Base-by-base conservation (phyloP, 2,797 vertebrate genomes). In the Rhyacichthys aspro region DNA sequence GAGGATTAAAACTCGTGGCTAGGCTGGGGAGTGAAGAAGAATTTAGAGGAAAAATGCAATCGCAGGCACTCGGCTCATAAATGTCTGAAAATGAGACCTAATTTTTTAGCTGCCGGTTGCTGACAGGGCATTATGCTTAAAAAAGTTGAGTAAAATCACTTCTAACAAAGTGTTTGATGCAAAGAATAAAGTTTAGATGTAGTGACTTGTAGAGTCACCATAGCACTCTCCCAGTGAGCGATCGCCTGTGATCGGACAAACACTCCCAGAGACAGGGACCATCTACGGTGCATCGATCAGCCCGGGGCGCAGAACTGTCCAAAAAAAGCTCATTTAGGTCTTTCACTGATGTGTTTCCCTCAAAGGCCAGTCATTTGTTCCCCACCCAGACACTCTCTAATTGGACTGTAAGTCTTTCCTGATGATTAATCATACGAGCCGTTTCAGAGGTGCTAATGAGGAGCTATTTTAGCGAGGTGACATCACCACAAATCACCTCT, bases 361-460 rank as follows among this genome's bases (percentile, higher is more conserved):
- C 80, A 88, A 80, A 85, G 80, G 78, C 89, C 78, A 87, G 70
- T 86, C 82, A 89, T 87, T 83, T 73, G 67, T 81, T 82, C 78
- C 77, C 81, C 70, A 64, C 64, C 55, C 67, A 85, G 85, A 88
- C 85, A 83, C 77, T 63, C 74, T 85, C 82, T 90, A 89, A 91
- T 86, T 88, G 85, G 82, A 87, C 84, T 86, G 81, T 85, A 88
- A 89, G 86, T 90, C 82, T 84, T 86, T 81, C 72, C 59, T 81
- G 82, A 84, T 55, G 60, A 88, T 88, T 83, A 89, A 88, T 90
- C 83, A 85, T 86, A 73, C 34, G 65, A 81, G 82, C 79, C 60
- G 78, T 76, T 85, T 83, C 80, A 74, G 84, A 88, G 84, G 85
- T 83, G 83, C 85, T 89, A 89, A 89, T 90, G 88, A 90, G 86